A percentile compares a stretch with the other conserved stretches of the same genome.
Conservation (phyloP, 2,797 vertebrate genomes). For the Chloroceryle inda region DNA sequence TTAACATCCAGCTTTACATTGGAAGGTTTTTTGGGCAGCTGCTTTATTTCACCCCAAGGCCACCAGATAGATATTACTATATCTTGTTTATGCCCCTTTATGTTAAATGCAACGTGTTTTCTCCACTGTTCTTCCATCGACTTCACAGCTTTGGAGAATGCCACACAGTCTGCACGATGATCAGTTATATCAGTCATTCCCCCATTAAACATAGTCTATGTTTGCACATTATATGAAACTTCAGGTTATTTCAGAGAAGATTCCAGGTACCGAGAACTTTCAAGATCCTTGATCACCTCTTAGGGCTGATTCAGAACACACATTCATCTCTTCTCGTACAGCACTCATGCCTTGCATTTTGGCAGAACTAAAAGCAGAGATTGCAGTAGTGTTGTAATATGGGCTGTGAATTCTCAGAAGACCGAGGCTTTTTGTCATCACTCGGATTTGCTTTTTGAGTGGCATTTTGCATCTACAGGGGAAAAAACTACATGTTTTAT, state of each 20-base stretch:
- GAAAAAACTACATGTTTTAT: not conserved
- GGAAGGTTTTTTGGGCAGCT: not conserved
- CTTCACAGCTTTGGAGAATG: not conserved
- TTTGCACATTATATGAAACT: not conserved
- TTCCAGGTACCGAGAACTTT: not conserved
- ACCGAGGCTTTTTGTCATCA: not conserved
- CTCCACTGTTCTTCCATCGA: not conserved
- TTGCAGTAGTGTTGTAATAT: not conserved
- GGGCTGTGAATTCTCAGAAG: not conserved
- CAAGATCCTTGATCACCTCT: not conserved
- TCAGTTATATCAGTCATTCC: not conserved
- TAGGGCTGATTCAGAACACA: not conserved
- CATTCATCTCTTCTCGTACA: not conserved
- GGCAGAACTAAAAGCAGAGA: not conserved
- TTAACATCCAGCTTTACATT: not conserved
- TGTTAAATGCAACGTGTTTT: not conserved
- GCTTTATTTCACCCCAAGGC: not conserved
- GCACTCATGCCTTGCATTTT: not conserved
- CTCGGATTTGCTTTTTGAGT: not conserved
- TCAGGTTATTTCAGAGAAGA: not conserved
- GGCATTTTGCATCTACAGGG: not conserved
- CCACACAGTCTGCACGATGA: not conserved
- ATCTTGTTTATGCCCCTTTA: not conserved
- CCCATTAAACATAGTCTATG: not conserved
- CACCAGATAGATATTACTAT: not conserved